Base-by-base conservation (phyloP, 2,113 vertebrate genomes). In the Bungarus multicinctus region DNA sequence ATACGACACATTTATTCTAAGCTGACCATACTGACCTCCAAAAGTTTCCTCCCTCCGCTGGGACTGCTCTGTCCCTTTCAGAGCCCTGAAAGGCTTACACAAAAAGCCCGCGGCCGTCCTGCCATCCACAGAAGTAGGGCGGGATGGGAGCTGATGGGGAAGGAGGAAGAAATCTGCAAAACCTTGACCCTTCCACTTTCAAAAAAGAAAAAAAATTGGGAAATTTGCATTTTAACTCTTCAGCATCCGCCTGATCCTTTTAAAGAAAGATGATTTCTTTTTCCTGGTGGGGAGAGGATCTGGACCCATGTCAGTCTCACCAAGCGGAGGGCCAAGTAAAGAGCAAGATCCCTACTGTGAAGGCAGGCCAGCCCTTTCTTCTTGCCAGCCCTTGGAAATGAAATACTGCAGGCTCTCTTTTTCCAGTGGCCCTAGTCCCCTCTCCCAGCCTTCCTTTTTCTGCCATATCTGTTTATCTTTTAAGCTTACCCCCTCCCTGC, bases 21-120 rank as follows among this genome's bases (percentile, higher is more conserved):
- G 96, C 98, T 99, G 99, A 99, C 99, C 98, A 97, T 95, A 95
- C 97, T 99, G 99, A 99, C 99, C 99, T 97, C 98, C 98, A 97
- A 98, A 98, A 98, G 98, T 98, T 98, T 98, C 98, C 98, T 98
- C 98, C 98, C 98, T 98, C 97, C 96, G 95, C 98, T 98, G 97
- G 98, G 98, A 98, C 98, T 97, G 97, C 98, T 97, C 97, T 96
- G 98, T 97, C 97, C 97, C 98, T 93, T 99, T 99, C 98, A 98
- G 96, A 95, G 74, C 74, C 97, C 98, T 99, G 98, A 99, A 98
- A 97, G 97, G 97, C 96, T 97, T 94, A 96, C 98, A 99, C 98
- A 99, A 99, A 81, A 81, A 98, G 98, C 97, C 94, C 97, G 55
- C 97, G 47, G 97, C 97, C 97, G 96, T 94, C 97, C 96, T 94